Evolutionary conservation across 1,140 invertebrate species (phyloP), one percentile per base, ranked within the genome.

Genomic region (Drosophila funebris): DNA sequence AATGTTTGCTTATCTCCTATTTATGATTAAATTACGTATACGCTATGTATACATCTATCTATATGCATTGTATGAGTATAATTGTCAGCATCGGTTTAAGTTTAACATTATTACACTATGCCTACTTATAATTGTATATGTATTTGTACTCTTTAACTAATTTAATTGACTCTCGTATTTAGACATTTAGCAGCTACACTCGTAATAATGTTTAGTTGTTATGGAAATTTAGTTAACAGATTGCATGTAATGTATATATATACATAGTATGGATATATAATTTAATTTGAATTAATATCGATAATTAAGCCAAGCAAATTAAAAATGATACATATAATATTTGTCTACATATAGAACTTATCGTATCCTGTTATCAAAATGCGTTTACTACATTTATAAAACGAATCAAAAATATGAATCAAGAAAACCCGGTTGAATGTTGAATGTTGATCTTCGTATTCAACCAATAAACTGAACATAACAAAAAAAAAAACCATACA

Each of bases 341-440:
- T 76, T 62, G 60, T 70, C 44, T 66, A 74, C 54, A 66, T 33
- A 29, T 68, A 58, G 54, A 61, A 78, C 39, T 56, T 77, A 80
- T 84, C 76, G 14, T 84, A 77, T 70, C 62, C 73, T 88, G 84
- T 87, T 84, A 83, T 89, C 71, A 76, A 83, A 83, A 89, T 77
- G 83, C 78, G 84, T 89, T 88, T 88, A 88, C 84, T 89, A 88
- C 83, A 88, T 88, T 88, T 83, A 88, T 88, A 88, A 85, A 87
- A 67, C 44, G 57, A 74, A 68, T 72, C 54, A 31, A 57, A 72
- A 37, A 14, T 27, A 48, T 11, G 14, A 48, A 50, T n/a, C n/a
- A 57, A 24, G 56, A 50, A 36, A n/a, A n/a, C n/a, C n/a, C n/a
- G n/a, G n/a, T n/a, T n/a, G n/a, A n/a, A 5, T 2, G 29, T 63